Base-by-base conservation (phyloP, 2,113 vertebrate genomes). In the Paralichthys olivaceus region DNA sequence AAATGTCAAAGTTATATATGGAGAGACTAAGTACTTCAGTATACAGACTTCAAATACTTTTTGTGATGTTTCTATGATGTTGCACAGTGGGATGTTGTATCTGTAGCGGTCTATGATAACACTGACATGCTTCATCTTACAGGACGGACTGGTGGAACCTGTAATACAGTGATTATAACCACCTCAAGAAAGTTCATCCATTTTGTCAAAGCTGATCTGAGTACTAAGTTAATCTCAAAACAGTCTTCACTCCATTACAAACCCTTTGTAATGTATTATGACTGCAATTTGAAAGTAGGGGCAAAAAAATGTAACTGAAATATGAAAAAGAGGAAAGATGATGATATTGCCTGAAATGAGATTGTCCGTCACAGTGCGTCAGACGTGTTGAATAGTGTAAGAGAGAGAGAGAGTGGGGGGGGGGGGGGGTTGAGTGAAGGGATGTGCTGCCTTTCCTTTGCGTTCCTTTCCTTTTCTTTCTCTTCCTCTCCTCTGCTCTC, bases 331-430 rank as follows among this genome's bases (percentile, higher is more conserved):
- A 54, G 12, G 47, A 65, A 81, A 72, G 77, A 80, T 85, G 76
- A 79, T 79, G 72, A 68, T 79, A 67, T 74, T 63, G 69, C 40
- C 58, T 84, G 79, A 80, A 85, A 87, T 82, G 40, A 84, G 77
- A 82, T 77, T 72, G 63, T 53, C 65, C 64, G 75, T 61, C 47
- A 84, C 28, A 20, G 28, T 32, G 20, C 17, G 7, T n/a, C 20
- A n/a, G 49, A 47, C 15, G 4, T 47, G 49, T 51, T 51, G n/a
- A 51, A 51, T 51, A 20, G 61, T 17, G 20, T 22, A 51, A 69
- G 37, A 4, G 57, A 75, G 40, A 43, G 7, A 19, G 43, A 17
- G 37, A 4, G 37, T 9, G 37, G 37, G 37, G 12, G 37, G 12
- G 11, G 37, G 37, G 37, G 37, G 37, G 12, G 37, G 12, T 40